A percentile compares a stretch with the other conserved stretches of the same genome.
Evolutionary conservation across 1,140 invertebrate genomes (phyloP).

Genomic region (Drosophila elegans): DNA sequence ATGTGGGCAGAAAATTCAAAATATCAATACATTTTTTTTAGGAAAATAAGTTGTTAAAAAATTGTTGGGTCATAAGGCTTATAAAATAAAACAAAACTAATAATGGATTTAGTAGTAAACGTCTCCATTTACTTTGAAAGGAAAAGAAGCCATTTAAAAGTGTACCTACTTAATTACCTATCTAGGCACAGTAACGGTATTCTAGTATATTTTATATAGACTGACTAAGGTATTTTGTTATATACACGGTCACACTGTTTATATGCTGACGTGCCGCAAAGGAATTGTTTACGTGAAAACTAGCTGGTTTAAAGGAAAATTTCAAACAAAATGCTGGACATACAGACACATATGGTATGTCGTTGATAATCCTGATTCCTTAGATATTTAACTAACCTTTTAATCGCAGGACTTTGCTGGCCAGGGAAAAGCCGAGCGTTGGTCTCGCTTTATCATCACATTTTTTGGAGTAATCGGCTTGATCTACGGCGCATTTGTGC

Average conservation of each 20-base stretch:
- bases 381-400: not conserved
- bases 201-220: not conserved
- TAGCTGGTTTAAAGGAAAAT: slow-evolving; percentile 18
- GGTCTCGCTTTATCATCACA: slow-evolving; percentile 95
- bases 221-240: not conserved
- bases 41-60: too few species aligned
- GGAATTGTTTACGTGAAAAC: slow-evolving; percentile 70
- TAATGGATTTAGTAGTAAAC: too few species aligned
- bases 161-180: not conserved
- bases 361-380: not conserved
- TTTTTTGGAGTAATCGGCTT: slow-evolving; percentile 95
- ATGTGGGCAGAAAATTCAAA: too few species aligned
- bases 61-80: too few species aligned
- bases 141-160: not conserved
- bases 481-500: slow-evolving; percentile 96
- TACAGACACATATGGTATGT: slow-evolving; percentile 88
- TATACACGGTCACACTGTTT: not conserved
- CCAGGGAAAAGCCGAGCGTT: slow-evolving; percentile 94
- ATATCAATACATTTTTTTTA: too few species aligned
- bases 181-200: not conserved
- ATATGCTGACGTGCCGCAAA: slow-evolving; percentile 66
- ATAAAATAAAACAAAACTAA: too few species aligned
- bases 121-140: too few species aligned
- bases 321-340: slow-evolving; percentile 77
- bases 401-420: slow-evolving; percentile 93